phyloP scores from a whole-genome alignment of 2,888 invertebrate genomes.

The Eutolmus rufibarbis region DNA sequence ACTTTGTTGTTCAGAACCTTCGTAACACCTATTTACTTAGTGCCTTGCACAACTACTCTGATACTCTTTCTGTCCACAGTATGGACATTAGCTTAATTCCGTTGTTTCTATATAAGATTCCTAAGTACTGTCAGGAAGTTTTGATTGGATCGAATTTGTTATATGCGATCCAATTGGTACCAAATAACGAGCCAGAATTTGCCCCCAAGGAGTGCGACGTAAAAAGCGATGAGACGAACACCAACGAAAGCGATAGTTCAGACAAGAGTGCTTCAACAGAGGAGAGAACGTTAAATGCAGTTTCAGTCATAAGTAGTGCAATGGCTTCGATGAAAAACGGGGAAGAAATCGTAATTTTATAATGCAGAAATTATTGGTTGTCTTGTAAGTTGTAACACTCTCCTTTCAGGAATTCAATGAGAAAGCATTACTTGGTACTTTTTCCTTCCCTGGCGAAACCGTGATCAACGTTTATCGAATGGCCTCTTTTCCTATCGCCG shows the following conservation, averaged over 20 bases:
- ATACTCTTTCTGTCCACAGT: constrained; percentile 67
- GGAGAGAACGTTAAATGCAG: constrained; percentile 55
- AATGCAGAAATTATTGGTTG: neutral
- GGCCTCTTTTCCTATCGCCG: constrained; percentile 54
- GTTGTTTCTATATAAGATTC: constrained; percentile 74
- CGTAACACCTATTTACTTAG: constrained; percentile 60
- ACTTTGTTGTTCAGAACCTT: constrained; percentile 60
- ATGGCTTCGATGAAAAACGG: constrained; percentile 60
- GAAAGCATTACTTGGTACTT: constrained; percentile 56
- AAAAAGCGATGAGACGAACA: constrained; percentile 51
- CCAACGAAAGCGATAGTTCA: constrained; percentile 53
- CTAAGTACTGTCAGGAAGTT: constrained; percentile 68
- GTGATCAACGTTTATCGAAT: constrained; percentile 61
- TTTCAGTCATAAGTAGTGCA: constrained; percentile 61
- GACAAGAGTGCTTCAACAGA: constrained; percentile 43
- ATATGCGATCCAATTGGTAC: constrained; percentile 66
- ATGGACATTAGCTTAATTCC: constrained; percentile 73
- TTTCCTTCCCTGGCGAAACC: constrained; percentile 60
- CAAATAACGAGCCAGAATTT: neutral
- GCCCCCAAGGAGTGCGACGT: neutral
- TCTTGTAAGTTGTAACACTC: neutral
- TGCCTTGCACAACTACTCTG: constrained; percentile 59
- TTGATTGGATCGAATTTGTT: constrained; percentile 74
- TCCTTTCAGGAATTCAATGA: constrained; percentile 56
- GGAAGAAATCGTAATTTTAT: constrained; percentile 53